Evolutionary conservation across 1,140 invertebrate genomes (phyloP).

Genomic region (Bombus consobrinus): DNA sequence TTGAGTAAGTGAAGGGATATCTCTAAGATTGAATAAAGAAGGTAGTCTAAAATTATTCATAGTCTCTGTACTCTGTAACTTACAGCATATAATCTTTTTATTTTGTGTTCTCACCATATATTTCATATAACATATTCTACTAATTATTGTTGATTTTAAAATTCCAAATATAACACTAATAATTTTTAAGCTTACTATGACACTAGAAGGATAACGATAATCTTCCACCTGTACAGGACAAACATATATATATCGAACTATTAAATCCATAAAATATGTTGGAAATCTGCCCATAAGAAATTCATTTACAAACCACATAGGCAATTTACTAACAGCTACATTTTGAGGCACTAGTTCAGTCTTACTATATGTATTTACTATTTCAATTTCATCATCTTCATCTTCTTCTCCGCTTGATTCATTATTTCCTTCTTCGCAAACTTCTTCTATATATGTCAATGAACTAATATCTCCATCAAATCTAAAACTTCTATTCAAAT

Average conservation of each 20-base stretch:
- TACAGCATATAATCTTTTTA: slow-evolving; percentile 69
- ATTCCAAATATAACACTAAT: slow-evolving; percentile 87
- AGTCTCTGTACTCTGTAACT: slow-evolving; percentile 72
- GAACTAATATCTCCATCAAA: slow-evolving; percentile 64
- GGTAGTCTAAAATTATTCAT: slow-evolving; percentile 75
- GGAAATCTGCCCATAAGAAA: slow-evolving; percentile 85
- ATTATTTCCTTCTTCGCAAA: neutral
- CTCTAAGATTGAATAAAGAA: slow-evolving; percentile 76
- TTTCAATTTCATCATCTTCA: slow-evolving; percentile 23
- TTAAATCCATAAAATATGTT: slow-evolving; percentile 86
- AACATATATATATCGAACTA: slow-evolving; percentile 86
- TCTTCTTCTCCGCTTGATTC: slow-evolving; percentile 15
- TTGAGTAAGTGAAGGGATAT: slow-evolving; percentile 62
- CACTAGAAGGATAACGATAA: slow-evolving; percentile 84
- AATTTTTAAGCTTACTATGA: slow-evolving; percentile 85
- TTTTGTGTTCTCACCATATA: slow-evolving; percentile 77
- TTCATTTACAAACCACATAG: slow-evolving; percentile 87
- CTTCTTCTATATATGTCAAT: slow-evolving; percentile 43
- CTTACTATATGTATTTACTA: neutral
- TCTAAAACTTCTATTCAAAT: slow-evolving; percentile 55
- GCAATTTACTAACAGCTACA: slow-evolving; percentile 69
- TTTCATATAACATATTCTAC: slow-evolving; percentile 74
- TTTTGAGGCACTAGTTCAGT: slow-evolving; percentile 36
- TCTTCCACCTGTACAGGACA: slow-evolving; percentile 90
- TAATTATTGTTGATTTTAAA: slow-evolving; percentile 79